Evolutionary conservation across 2,888 invertebrate species (phyloP), one percentile per base, ranked within the genome.

Genomic region (Agrotis puta): DNA sequence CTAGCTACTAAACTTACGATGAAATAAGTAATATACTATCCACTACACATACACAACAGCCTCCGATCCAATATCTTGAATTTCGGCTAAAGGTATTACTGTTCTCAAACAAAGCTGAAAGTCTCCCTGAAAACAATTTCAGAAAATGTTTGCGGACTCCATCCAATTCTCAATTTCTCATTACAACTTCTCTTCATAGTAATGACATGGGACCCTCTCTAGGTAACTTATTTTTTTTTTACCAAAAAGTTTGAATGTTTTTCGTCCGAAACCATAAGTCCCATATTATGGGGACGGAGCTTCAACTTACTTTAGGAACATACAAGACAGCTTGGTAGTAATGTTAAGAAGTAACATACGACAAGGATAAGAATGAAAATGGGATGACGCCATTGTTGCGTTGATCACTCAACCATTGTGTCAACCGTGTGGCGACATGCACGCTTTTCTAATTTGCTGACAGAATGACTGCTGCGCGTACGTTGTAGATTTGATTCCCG

Each of bases 81-180:
- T 45, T 54, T 18, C 18, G 48, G 24, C 56, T 51, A 47, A 57
- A 70, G 57, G 62, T 72, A 78, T 45, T 57, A 53, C 27, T 61
- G 48, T 57, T 39, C 45, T 51, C 81, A 64, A 75, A 80, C 63
- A 77, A 64, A 33, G 45, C 65, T n/a, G n/a, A 53, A 39, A 75
- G 54, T 24, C 22, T 67, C 54, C 51, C 27, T 56, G 54, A 45
- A 83, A 77, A 82, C 70, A 84, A 84, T 71, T 74, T 74, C 69
- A 54, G 58, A 67, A 57, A 77, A 69, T 74, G 50, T 77, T 77
- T 58, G 65, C 20, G 27, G 59, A 70, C 58, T 53, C 61, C 66
- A n/a, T 24, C 53, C 68, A 65, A 54, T 65, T 79, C 83, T 79
- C 77, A 83, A 85, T 85, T 85, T 85, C 72, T 72, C 72, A 85